Evolutionary conservation across 2,888 invertebrate species (phyloP), one percentile per base, ranked within the genome.

Genomic region (Melinopterus prodromus): DNA sequence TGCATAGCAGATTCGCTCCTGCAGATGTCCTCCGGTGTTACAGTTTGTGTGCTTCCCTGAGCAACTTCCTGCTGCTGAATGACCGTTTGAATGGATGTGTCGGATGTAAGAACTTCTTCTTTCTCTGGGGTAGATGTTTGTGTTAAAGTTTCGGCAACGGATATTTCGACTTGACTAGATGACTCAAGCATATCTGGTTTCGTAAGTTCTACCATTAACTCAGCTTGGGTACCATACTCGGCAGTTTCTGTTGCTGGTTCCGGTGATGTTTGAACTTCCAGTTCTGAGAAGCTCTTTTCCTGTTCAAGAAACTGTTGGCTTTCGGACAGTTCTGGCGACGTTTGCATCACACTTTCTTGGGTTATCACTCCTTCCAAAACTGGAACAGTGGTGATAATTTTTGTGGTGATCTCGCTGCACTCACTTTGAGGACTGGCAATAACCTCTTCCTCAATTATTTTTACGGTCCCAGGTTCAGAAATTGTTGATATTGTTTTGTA

Each of bases 361-460:
- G 91, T 91, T n/a, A 89, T 82, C n/a, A 92, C 89, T 86, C 91
- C 89, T 89, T 93, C 93, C 6, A 93, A 85, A 6, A 93, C 90
- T n/a, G 91, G 91, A 16, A 94, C 90, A 77, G 93, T 91, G 80
- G 90, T 91, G 15, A 92, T 89, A 77, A 86, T 84, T 86, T 88
- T 84, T 75, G 84, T 83, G 80, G 86, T 82, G 0, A 93, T 89
- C 76, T 92, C 91, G 70, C 91, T 90, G 0, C 92, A 90, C 82
- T 91, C 90, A 84, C 92, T 91, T 83, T 90, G 91, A 16, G 92
- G 91, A 78, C 92, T 90, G 16, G 91, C 90, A 71, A 92, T 88
- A 7, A 94, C 83, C 79, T 90, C 90, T 89, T 94, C 94, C 89
- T 94, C 94, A 12, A 94, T 87, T 38, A 94, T 90, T 90, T 93